These are phyloP conservation scores for Halcyon senegalensis DNA, from an alignment of 2,113 vertebrate genomes.

Conservation along the genomic window DNA sequence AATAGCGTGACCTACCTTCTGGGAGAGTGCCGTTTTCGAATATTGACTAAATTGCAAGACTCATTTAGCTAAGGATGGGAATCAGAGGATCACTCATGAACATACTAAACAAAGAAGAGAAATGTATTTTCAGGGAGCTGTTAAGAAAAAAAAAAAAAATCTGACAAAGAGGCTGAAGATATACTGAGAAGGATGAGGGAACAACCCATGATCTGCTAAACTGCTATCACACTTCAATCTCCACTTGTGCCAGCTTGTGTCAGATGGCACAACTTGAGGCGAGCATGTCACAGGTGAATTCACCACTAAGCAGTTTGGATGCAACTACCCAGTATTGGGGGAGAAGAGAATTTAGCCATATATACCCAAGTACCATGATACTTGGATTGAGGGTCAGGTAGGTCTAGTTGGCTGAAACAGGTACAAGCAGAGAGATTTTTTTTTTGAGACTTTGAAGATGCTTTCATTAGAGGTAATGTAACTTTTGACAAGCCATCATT, in stretches of 20 bases:
- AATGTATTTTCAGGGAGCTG: not conserved
- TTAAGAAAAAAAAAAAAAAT: not conserved
- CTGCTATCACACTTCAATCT: not conserved
- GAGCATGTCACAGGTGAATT: rapidly evolving
- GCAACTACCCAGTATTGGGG: not conserved
- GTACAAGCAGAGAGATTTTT: not conserved
- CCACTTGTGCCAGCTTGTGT: not conserved
- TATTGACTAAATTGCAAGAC: not conserved
- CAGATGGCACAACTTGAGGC: not conserved
- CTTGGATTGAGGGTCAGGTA: not conserved
- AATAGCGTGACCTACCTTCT: not conserved
- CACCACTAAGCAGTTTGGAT: not conserved
- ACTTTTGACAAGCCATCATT: not conserved
- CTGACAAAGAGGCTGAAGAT: not conserved
- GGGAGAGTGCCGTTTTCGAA: not conserved
- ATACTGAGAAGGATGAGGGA: rapidly evolving
- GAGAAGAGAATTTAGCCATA: not conserved
- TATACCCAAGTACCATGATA: not conserved
- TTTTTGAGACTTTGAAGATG: not conserved
- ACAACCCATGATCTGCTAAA: not conserved
- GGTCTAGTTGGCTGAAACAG: not conserved
- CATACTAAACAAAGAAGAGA: not conserved
- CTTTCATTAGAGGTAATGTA: not conserved
- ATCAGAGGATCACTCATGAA: not conserved
- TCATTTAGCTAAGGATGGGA: not conserved